Conservation (phyloP, 2,888 invertebrate species). For the Orthosia cruda region DNA sequence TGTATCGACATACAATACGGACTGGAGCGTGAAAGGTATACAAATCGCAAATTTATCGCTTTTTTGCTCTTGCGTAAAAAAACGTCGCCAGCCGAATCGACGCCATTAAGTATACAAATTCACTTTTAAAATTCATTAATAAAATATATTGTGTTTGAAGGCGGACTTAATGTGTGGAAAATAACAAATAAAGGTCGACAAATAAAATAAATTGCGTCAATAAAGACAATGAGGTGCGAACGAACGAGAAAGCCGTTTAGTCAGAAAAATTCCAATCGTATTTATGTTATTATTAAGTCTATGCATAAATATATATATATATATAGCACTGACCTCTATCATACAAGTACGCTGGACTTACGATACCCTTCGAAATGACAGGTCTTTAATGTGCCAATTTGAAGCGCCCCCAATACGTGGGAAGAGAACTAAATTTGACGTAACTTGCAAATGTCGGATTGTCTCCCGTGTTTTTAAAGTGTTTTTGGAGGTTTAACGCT, state of each 20-base stretch:
- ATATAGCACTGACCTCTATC: no score
- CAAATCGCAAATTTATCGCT: constrained; percentile 21
- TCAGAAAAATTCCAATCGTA: neutral
- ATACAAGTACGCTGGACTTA: no score
- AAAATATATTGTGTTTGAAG: constrained; percentile 10
- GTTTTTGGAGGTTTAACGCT: no score
- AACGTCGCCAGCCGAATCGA: neutral
- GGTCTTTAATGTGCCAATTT: no score
- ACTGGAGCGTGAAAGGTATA: neutral
- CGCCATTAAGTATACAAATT: constrained; percentile 21
- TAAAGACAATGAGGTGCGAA: neutral
- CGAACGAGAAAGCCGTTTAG: neutral
- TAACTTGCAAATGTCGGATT: no score
- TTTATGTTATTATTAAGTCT: neutral
- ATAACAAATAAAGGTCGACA: neutral
- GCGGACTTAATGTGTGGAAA: constrained; percentile 8
- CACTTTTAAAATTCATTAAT: constrained; percentile 27
- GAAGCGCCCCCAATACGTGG: no score
- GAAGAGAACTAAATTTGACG: no score
- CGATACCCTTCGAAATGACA: no score
- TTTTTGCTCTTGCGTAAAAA: constrained; percentile 20
- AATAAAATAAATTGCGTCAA: constrained; percentile 26
- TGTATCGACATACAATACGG: constrained; percentile 29
- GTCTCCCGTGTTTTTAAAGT: no score
- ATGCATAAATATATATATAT: no score